phyloP scores from a whole-genome alignment of 2,888 invertebrate species.

The Thumatha senex region DNA sequence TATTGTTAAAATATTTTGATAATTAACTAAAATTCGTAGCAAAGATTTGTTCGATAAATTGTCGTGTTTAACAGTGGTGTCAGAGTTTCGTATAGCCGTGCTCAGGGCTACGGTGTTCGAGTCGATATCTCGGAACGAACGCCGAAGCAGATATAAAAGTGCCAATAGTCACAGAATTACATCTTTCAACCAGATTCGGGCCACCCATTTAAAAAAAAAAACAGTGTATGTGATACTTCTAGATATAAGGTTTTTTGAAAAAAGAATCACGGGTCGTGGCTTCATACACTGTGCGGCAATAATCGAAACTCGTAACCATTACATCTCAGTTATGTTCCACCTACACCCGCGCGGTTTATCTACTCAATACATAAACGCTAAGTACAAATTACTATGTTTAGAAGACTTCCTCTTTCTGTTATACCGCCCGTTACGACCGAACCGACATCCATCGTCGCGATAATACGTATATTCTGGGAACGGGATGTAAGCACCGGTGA shows the following conservation, averaged over 20 bases:
- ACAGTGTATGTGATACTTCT: constrained; percentile 58
- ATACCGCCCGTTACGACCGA: constrained; percentile 56
- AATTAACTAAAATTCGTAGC: constrained; percentile 67
- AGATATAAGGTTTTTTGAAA: constrained; percentile 39
- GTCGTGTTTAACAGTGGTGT: constrained; percentile 59
- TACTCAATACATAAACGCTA: constrained; percentile 79
- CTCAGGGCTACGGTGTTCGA: constrained; percentile 48
- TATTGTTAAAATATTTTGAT: constrained; percentile 52
- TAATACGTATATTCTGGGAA: constrained; percentile 72
- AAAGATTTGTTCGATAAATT: constrained; percentile 61
- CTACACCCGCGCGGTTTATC: constrained; percentile 54
- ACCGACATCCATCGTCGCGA: constrained; percentile 58
- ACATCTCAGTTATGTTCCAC: constrained; percentile 39
- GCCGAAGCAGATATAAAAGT: constrained; percentile 58
- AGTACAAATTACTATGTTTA: constrained; percentile 72
- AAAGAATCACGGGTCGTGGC: constrained; percentile 59
- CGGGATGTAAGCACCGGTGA: constrained; percentile 67
- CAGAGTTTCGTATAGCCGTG: constrained; percentile 81
- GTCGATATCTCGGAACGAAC: constrained; percentile 26
- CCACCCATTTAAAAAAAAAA: constrained; percentile 63
- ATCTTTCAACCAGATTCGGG: constrained; percentile 79
- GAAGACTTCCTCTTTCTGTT: constrained; percentile 56
- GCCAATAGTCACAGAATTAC: constrained; percentile 63
- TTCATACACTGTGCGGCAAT: constrained; percentile 76
- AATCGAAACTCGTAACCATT: constrained; percentile 78